phyloP scores from a whole-genome alignment of 2,797 vertebrate species.

The Galagoides demidoff region DNA sequence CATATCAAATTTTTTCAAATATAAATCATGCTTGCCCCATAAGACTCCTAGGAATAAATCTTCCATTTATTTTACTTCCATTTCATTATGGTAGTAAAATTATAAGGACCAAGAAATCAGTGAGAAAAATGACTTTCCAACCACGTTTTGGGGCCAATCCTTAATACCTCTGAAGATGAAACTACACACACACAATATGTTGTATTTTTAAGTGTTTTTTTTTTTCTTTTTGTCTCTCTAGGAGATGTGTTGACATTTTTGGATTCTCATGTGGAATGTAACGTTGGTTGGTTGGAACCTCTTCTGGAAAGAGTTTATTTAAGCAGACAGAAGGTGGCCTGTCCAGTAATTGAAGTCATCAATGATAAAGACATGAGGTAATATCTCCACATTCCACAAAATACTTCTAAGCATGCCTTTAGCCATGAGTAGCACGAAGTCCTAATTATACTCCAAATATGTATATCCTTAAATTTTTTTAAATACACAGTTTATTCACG shows the following conservation, averaged over 20 bases:
- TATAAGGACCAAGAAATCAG: not conserved
- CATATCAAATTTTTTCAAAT: not conserved
- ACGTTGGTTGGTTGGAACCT: slow-evolving; percentile 98
- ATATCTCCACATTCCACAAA: not conserved
- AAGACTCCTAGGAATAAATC: not conserved
- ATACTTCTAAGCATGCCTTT: not conserved
- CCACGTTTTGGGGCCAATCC: not conserved
- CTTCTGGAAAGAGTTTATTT: slow-evolving; percentile 93
- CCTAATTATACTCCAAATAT: not conserved
- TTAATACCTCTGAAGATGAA: not conserved
- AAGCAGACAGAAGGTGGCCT: slow-evolving; percentile 93
- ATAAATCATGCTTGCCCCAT: not conserved
- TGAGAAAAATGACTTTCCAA: not conserved
- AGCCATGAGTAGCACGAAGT: not conserved
- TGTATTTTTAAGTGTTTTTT: not conserved
- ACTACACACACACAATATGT: not conserved
- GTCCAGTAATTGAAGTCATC: slow-evolving; percentile 98
- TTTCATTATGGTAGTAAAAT: not conserved
- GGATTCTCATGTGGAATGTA: slow-evolving; percentile 98
- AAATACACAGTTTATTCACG: not conserved
- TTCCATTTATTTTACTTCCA: not conserved
- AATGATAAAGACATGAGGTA: slow-evolving; percentile 98
- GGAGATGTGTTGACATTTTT: slow-evolving; percentile 96
- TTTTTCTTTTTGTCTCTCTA: slow-evolving; percentile 70
- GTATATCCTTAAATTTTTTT: not conserved